Conservation (phyloP, 1,140 invertebrate species). For the Drosophila asahinai region DNA sequence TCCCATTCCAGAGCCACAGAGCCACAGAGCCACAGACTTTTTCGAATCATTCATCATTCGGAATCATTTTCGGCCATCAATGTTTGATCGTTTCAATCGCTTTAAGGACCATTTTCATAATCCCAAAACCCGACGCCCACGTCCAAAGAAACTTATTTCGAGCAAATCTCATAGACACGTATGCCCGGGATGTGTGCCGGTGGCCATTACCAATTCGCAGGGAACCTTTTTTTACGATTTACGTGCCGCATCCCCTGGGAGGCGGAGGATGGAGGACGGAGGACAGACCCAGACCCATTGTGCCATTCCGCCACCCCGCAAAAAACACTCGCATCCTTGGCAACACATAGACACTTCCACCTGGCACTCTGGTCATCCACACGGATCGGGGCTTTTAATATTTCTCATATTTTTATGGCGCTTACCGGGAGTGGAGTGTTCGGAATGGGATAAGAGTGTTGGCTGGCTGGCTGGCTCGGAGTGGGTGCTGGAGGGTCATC, state of each 20-base stretch:
- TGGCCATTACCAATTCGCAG: slow-evolving; percentile 58
- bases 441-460: slow-evolving; percentile 19
- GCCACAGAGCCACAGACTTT: slow-evolving; percentile 11
- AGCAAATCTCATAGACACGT: slow-evolving; percentile 60
- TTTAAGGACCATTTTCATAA: slow-evolving; percentile 53
- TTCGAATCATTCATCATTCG: slow-evolving; percentile 47
- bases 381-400: slow-evolving; percentile 69
- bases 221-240: slow-evolving; percentile 80
- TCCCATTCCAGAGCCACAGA: background rate
- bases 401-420: slow-evolving; percentile 80
- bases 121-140: slow-evolving; percentile 20
- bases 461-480: slow-evolving; percentile 7
- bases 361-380: slow-evolving; percentile 48
- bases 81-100: slow-evolving; percentile 56
- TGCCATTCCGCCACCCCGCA: background rate
- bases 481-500: slow-evolving; percentile 58
- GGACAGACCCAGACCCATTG: slow-evolving; percentile 26
- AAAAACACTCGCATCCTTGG: slow-evolving; percentile 21
- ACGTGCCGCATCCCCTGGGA: slow-evolving; percentile 77
- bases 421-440: slow-evolving; percentile 31
- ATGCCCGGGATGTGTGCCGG: slow-evolving; percentile 40
- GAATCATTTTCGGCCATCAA: slow-evolving; percentile 53
- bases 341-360: slow-evolving; percentile 45
- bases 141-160: slow-evolving; percentile 43
- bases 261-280: background rate